These are phyloP conservation scores for Paracanthobrama guichenoti DNA, from an alignment of 2,113 vertebrate species.

Conservation along the genomic window DNA sequence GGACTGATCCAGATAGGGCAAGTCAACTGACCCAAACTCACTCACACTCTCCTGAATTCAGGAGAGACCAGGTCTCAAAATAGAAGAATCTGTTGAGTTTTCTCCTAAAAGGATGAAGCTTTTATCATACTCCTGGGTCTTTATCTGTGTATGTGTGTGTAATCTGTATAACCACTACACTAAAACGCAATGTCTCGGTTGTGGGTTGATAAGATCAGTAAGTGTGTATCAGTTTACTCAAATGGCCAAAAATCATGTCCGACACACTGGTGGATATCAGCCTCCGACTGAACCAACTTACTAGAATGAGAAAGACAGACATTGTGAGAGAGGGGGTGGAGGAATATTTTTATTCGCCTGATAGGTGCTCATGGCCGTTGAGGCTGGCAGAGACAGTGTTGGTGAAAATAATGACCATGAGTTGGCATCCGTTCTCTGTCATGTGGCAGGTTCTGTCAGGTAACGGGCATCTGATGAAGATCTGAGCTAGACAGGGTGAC, in stretches of 20 bases:
- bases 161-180: slow-evolving; percentile 38
- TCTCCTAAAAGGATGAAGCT: background rate
- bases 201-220: slow-evolving; percentile 39
- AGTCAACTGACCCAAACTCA: background rate
- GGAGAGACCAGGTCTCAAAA: background rate
- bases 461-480: slow-evolving; percentile 36
- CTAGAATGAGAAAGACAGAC: background rate
- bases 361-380: slow-evolving; percentile 6
- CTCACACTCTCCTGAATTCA: background rate
- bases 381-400: slow-evolving; percentile 7
- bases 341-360: slow-evolving; percentile 21
- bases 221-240: slow-evolving; percentile 31
- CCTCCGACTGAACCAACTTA: background rate
- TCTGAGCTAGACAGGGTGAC: slow-evolving; percentile 1
- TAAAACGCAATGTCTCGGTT: slow-evolving; percentile 16
- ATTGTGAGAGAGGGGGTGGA: background rate
- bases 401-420: slow-evolving; percentile 43
- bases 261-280: background rate
- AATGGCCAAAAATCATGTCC: slow-evolving; percentile 21
- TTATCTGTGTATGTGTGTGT: slow-evolving; percentile 49
- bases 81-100: slow-evolving; percentile 1
- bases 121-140: slow-evolving; percentile 42
- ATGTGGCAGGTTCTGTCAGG: slow-evolving; percentile 35
- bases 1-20: background rate
- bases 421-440: slow-evolving; percentile 36